Conservation (phyloP, 2,113 vertebrate genomes). For the Percopsis transmontana region DNA sequence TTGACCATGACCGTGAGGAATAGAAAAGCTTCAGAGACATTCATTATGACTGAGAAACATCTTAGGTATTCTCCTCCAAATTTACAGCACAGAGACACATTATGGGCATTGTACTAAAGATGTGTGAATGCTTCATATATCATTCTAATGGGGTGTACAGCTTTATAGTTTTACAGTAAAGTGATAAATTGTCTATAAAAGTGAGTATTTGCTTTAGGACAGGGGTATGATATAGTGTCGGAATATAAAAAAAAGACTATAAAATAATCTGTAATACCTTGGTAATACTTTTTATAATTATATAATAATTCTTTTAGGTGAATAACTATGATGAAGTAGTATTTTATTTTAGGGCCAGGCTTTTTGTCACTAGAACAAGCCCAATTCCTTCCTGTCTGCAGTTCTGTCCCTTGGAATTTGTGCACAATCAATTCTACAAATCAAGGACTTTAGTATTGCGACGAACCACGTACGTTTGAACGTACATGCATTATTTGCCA, state of each 20-base stretch:
- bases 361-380: background rate
- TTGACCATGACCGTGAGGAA: constrained; percentile 9
- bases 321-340: constrained; percentile 9
- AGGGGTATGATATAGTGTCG: constrained; percentile 22
- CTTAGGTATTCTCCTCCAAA: constrained; percentile 31
- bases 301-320: constrained; percentile 5
- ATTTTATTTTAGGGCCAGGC: constrained; percentile 3
- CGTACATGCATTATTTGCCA: no score
- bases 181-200: constrained; percentile 28
- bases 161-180: constrained; percentile 49
- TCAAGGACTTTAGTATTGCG: no score
- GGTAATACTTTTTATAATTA: constrained; percentile 31
- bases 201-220: constrained; percentile 32
- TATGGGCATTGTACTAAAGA: constrained; percentile 51
- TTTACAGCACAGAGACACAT: constrained; percentile 34
- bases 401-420: background rate
- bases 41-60: constrained; percentile 29
- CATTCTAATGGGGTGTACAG: constrained; percentile 40
- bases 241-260: constrained; percentile 16
- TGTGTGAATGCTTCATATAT: constrained; percentile 47
- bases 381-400: background rate
- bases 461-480: no score
- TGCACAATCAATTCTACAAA: no score
- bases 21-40: constrained; percentile 8
- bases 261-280: constrained; percentile 12